Percentiles rank a stretch among this genome's conserved stretches.
Conservation (phyloP, 1,140 invertebrate genomes). For the Danaus plexippus region DNA sequence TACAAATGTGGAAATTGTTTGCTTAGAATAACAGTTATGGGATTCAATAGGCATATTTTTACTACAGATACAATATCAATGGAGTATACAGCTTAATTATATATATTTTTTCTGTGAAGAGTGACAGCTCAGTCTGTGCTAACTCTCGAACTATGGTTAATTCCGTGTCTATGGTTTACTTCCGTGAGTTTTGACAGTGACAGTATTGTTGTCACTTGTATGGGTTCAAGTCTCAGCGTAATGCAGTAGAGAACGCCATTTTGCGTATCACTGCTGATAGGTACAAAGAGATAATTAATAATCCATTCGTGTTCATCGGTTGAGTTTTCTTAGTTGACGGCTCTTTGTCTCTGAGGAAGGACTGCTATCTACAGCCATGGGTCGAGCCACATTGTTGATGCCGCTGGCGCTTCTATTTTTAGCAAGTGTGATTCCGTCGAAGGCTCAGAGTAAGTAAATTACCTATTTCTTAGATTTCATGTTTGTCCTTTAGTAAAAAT, state of each 20-base stretch:
- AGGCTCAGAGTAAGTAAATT: constrained; percentile 44
- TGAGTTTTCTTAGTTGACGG: background rate
- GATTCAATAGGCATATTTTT: no score
- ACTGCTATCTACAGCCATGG: constrained; percentile 21
- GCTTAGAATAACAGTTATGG: no score
- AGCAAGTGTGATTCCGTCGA: constrained; percentile 36
- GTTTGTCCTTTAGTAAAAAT: constrained; percentile 2
- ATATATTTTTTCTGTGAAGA: no score
- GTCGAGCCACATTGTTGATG: constrained; percentile 23
- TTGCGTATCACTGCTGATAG: constrained; percentile 6
- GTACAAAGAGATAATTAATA: background rate
- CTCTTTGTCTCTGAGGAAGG: background rate
- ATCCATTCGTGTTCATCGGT: background rate
- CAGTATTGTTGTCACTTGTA: background rate
- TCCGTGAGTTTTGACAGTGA: constrained; percentile 7
- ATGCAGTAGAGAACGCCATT: constrained; percentile 9
- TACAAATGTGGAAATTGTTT: no score
- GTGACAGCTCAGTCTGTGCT: no score
- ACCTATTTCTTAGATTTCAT: constrained; percentile 12
- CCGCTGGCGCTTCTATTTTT: constrained; percentile 50
- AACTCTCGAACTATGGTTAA: no score
- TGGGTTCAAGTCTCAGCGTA: no score
- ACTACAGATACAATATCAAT: no score
- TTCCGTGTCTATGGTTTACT: background rate
- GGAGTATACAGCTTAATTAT: no score